Evolutionary conservation across 2,888 invertebrate genomes (phyloP).

Genomic region (Orthosia gothica): DNA sequence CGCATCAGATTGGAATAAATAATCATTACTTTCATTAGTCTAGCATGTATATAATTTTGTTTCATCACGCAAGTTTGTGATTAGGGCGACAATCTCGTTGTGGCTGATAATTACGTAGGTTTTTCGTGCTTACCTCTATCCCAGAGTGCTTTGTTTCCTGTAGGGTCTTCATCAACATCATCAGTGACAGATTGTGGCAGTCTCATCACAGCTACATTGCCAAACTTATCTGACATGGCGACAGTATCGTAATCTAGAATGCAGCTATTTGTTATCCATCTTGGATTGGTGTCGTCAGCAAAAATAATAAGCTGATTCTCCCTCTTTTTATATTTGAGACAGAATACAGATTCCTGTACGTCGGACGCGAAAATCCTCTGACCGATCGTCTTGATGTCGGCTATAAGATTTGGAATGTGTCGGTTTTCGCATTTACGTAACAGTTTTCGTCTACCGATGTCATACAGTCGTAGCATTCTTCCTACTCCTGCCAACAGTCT

Average conservation of each 20-base stretch:
- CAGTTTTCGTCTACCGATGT: slow-evolving; percentile 98
- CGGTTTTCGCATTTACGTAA: slow-evolving; percentile 99
- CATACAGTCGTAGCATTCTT: slow-evolving; percentile 97
- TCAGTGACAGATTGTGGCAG: slow-evolving; percentile 98
- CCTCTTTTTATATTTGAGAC: slow-evolving; percentile 97
- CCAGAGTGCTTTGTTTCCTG: slow-evolving; percentile 99
- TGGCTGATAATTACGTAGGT: background rate
- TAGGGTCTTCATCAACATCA: slow-evolving; percentile 99
- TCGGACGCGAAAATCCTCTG: slow-evolving; percentile 98
- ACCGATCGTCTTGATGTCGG: slow-evolving; percentile 98
- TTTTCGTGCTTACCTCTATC: slow-evolving; percentile 92
- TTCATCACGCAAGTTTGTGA: slow-evolving; percentile 79
- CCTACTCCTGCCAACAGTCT: slow-evolving; percentile 98
- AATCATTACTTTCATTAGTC: slow-evolving; percentile 91
- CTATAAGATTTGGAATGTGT: slow-evolving; percentile 99
- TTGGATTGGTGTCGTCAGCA: slow-evolving; percentile 99
- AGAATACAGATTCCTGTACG: slow-evolving; percentile 99
- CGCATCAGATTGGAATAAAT: slow-evolving; percentile 77
- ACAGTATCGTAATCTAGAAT: slow-evolving; percentile 99
- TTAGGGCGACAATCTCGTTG: background rate
- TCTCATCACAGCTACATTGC: slow-evolving; percentile 97
- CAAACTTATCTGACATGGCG: slow-evolving; percentile 99
- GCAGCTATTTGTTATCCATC: slow-evolving; percentile 98
- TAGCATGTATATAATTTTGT: slow-evolving; percentile 90
- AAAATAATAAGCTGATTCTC: slow-evolving; percentile 99